Conservation (phyloP, 64 coral and sea anemone species). For the Montipora foliosa region DNA sequence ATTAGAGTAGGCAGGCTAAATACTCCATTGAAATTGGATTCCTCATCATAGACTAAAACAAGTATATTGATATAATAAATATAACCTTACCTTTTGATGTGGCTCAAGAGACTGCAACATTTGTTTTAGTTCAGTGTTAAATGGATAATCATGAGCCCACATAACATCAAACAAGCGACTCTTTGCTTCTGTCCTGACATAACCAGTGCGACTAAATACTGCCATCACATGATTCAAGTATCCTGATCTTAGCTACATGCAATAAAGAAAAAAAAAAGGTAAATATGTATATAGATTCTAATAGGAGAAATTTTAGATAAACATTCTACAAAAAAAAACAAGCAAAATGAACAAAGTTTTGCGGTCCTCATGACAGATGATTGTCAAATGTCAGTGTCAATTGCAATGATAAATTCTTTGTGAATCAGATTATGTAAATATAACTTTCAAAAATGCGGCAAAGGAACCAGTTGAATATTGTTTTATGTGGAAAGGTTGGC, state of each 20-base stretch:
- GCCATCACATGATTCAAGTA: constrained; percentile 90
- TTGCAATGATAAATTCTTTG: too few relatives aligned
- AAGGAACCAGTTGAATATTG: too few relatives aligned
- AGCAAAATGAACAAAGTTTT: too few relatives aligned
- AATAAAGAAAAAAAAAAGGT: neutral
- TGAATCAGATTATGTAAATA: too few relatives aligned
- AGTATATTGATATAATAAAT: too few relatives aligned
- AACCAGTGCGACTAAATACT: constrained; percentile 90
- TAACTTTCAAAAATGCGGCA: too few relatives aligned
- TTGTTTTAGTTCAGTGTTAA: constrained; percentile 62
- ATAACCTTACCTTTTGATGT: constrained; percentile 87
- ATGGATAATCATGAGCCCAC: constrained; percentile 98
- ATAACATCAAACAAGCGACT: constrained; percentile 82
- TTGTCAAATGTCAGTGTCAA: too few relatives aligned
- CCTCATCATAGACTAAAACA: too few relatives aligned
- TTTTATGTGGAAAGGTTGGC: too few relatives aligned
- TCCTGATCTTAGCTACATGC: constrained; percentile 70
- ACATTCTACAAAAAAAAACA: neutral
- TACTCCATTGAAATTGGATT: neutral
- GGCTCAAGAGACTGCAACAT: constrained; percentile 54
- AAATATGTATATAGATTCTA: neutral
- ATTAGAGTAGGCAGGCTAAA: too few relatives aligned
- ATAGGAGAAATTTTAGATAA: neutral
- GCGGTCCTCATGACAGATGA: too few relatives aligned
- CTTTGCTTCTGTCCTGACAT: constrained; percentile 45